Base-by-base conservation (phyloP, 2,797 vertebrate species). In the Ispidina lecontei region DNA sequence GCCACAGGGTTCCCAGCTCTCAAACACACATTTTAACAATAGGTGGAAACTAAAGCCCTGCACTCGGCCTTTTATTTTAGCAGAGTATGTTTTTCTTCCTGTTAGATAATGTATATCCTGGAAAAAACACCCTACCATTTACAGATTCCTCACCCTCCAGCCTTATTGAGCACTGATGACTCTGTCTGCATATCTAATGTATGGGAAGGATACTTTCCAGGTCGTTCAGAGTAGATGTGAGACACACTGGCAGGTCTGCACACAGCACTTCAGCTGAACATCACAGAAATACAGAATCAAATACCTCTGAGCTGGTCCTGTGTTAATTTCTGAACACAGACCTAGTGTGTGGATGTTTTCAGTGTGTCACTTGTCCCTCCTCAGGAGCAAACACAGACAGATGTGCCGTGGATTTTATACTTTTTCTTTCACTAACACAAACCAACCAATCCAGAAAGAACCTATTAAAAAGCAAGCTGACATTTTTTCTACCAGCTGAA, bases 71-170 rank as follows among this genome's bases (percentile, higher is more conserved):
- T 51, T 81, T 55, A 25, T 58, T 72, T 82, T 55, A 81, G 59
- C 82, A 47, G 41, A 73, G 67, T 12, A n/a, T 14, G 29, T 88
- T 93, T 84, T 90, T 64, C 64, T 91, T 91, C 78, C 84, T 64
- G 28, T 58, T 76, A 83, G 90, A 81, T 74, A 92, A 85, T 19
- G 2, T 35, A 39, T 25, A 7, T 31, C 56, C 60, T 71, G 49
- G 33, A 59, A 25, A 76, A 84, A 81, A 67, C 12, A 88, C 37
- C 11, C 12, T 21, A 52, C 28, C 9, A 43, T 29, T 60, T 71
- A 62, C 65, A 78, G 59, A 47, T 59, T 58, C 29, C 8, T 21
- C 25, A 58, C 37, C 14, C 46, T 46, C 35, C 14, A 23, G 26
- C 37, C 23, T 80, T 81, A 65, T 58, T 77, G 71, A 46, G 29